Conservation (phyloP, 2,797 vertebrate species). For the Pygocentrus nattereri region DNA sequence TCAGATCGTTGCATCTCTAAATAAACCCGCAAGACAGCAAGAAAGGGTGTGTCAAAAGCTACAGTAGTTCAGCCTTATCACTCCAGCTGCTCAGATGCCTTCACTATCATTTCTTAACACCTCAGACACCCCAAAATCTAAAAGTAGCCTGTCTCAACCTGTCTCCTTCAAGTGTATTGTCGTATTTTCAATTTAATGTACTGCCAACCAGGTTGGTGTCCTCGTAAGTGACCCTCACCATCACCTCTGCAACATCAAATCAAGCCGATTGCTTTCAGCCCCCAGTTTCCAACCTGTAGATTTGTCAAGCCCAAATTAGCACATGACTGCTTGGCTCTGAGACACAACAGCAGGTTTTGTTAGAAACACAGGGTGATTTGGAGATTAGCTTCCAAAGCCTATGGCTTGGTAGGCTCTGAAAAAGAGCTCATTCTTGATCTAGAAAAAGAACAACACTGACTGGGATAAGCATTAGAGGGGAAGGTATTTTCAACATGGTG, state of each 20-base stretch:
- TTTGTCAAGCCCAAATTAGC: conserved; percentile 8
- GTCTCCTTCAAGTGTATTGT: not conserved
- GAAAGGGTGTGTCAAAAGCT: not conserved
- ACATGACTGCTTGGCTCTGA: conserved; percentile 16
- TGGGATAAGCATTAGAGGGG: not conserved
- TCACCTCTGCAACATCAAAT: not conserved
- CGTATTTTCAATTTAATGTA: not conserved
- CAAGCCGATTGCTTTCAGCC: not conserved
- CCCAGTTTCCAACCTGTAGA: not conserved
- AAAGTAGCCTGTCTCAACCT: not conserved
- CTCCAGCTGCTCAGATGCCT: not conserved
- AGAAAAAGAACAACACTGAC: not conserved
- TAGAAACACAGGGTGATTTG: conserved; percentile 23
- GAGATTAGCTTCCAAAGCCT: conserved; percentile 15
- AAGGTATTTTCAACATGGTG: conserved; percentile 2
- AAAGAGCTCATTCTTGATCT: conserved; percentile 10
- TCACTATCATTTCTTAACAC: not conserved
- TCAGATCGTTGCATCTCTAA: no score
- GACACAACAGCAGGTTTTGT: conserved; percentile 17
- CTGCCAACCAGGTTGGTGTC: not conserved
- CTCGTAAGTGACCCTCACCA: not conserved
- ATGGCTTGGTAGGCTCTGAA: not conserved
- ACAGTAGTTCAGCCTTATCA: not conserved
- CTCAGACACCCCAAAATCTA: not conserved
- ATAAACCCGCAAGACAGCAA: no score